These are phyloP conservation scores for Drosophila ercepeae DNA, from an alignment of 1,140 invertebrate species.

Conservation along the genomic window DNA sequence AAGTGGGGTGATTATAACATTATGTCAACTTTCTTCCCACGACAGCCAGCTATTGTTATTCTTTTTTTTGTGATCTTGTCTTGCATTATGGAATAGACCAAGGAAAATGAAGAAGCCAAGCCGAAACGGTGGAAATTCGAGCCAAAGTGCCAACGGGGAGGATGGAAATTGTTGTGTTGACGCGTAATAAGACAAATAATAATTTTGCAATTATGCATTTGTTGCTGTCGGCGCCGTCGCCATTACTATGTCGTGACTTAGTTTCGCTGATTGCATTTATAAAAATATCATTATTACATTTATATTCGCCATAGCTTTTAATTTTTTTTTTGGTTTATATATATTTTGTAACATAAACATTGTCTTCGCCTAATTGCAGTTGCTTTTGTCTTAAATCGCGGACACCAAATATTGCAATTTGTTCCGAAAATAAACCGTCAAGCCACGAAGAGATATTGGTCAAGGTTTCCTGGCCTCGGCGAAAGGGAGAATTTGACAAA, in stretches of 20 bases:
- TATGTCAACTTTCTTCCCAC: constrained; percentile 82
- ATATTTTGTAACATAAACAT: constrained; percentile 67
- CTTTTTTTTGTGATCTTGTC: not conserved
- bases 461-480: constrained; percentile 69
- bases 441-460: constrained; percentile 58
- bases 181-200: constrained; percentile 63
- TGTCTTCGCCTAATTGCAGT: constrained; percentile 69
- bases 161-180: constrained; percentile 46
- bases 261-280: constrained; percentile 72
- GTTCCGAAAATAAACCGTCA: constrained; percentile 49
- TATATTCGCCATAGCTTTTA: constrained; percentile 57
- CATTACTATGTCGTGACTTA: constrained; percentile 68
- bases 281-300: constrained; percentile 46
- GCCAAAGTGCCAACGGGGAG: constrained; percentile 26
- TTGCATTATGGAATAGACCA: constrained; percentile 24
- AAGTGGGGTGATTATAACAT: constrained; percentile 78
- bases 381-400: constrained; percentile 35
- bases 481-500: constrained; percentile 74
- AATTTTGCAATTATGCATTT: constrained; percentile 76
- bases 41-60: constrained; percentile 59
- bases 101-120: constrained; percentile 26
- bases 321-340: constrained; percentile 36
- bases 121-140: constrained; percentile 40
- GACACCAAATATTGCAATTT: constrained; percentile 49
- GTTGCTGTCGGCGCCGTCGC: constrained; percentile 28